Evolutionary conservation across 2,113 vertebrate species (phyloP).

Genomic region (Barnardius zonarius): DNA sequence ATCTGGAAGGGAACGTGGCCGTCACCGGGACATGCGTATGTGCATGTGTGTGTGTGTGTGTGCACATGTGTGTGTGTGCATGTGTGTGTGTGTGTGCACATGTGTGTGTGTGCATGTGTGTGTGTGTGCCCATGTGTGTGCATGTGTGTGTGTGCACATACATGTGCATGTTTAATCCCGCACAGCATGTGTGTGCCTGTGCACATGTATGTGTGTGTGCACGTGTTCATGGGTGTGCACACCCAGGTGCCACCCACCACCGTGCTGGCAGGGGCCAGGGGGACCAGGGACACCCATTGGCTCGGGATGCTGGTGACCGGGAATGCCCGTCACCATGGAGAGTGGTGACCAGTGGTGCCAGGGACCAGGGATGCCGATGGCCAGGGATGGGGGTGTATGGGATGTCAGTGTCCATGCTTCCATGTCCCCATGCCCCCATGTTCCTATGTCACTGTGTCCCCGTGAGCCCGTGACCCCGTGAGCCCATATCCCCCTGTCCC

Average conservation of each 20-base stretch:
- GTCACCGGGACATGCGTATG: background rate
- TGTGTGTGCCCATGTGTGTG: background rate
- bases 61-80: too few species aligned
- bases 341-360: fast-evolving
- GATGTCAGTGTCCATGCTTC: background rate
- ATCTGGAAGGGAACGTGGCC: background rate
- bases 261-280: too few species aligned
- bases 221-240: background rate
- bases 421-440: too few species aligned
- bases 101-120: too few species aligned
- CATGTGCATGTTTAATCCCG: too few species aligned
- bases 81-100: too few species aligned
- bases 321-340: too few species aligned
- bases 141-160: fast-evolving
- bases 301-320: background rate
- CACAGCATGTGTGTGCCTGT: too few species aligned
- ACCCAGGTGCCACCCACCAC: background rate
- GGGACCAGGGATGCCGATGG: background rate
- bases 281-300: background rate
- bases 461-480: too few species aligned
- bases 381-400: too few species aligned
- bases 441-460: too few species aligned
- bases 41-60: background rate
- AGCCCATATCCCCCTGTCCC: fast-evolving
- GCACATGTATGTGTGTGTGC: background rate